Evolutionary conservation across 1,140 invertebrate genomes (phyloP).

Genomic region (Microplitis demolitor): DNA sequence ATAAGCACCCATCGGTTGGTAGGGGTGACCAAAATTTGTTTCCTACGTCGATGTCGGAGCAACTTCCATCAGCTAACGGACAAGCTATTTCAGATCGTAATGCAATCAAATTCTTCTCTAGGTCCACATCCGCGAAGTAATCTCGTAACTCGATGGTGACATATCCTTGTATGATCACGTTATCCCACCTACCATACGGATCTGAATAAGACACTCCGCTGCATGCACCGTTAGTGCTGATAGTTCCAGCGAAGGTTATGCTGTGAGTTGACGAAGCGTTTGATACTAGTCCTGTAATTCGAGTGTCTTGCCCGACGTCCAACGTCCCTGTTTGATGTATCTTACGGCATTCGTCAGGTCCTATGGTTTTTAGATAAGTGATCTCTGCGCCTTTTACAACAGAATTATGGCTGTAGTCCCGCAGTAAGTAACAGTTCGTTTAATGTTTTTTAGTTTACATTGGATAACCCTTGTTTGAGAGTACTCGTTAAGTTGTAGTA

Average conservation of each 20-base stretch:
- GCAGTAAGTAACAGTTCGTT: slow-evolving; percentile 28
- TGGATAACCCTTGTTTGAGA: slow-evolving; percentile 12
- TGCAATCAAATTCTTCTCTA: slow-evolving; percentile 10
- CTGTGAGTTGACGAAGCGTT: slow-evolving; percentile 14
- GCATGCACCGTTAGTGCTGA: not conserved
- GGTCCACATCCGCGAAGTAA: slow-evolving; percentile 5
- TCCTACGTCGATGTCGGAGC: slow-evolving; percentile 22
- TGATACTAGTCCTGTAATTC: not conserved
- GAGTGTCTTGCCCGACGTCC: not conserved
- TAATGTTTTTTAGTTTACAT: slow-evolving; percentile 33
- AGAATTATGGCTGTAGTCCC: slow-evolving; percentile 34
- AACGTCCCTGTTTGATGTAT: not conserved
- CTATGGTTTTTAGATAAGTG: not conserved
- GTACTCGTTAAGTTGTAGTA: slow-evolving; percentile 30
- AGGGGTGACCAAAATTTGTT: slow-evolving; percentile 30
- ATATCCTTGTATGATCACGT: slow-evolving; percentile 18
- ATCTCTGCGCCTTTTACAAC: slow-evolving; percentile 3
- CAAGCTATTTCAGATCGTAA: slow-evolving; percentile 20
- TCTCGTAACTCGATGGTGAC: slow-evolving; percentile 5
- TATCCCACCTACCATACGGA: slow-evolving; percentile 16
- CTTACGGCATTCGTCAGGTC: not conserved
- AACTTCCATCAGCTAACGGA: slow-evolving; percentile 9
- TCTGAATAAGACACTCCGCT: slow-evolving; percentile 17
- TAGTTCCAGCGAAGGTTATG: slow-evolving; percentile 4
- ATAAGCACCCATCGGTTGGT: not conserved